Percentiles rank a stretch among this genome's conserved stretches.
These are phyloP conservation scores for Sinocyclocheilus maitianheensis DNA, from an alignment of 2,113 vertebrate genomes.

Conservation along the genomic window DNA sequence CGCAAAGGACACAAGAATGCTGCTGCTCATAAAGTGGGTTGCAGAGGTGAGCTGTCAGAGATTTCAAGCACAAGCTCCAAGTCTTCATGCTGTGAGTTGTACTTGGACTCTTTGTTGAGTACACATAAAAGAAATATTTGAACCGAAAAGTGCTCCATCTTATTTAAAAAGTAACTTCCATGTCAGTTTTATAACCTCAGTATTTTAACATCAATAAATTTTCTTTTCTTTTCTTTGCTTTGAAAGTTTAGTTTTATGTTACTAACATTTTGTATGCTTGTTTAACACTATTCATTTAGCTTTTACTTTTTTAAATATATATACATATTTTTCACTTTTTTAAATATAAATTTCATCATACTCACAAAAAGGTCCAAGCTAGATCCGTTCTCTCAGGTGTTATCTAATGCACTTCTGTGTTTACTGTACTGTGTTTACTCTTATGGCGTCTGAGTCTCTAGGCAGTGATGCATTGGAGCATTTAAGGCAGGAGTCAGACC, in stretches of 20 bases:
- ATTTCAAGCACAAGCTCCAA: conserved; percentile 38
- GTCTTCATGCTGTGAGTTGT: conserved; percentile 29
- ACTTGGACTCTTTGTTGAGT: conserved; percentile 18
- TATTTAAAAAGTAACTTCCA: conserved; percentile 1
- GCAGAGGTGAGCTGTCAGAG: conserved; percentile 12
- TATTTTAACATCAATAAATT: neutral
- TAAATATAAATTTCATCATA: neutral
- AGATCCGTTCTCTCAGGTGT: neutral
- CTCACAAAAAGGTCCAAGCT: neutral
- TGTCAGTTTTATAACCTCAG: conserved; percentile 31
- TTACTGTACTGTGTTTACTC: neutral
- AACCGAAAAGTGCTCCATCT: neutral
- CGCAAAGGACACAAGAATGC: conserved; percentile 14
- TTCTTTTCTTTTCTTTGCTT: neutral
- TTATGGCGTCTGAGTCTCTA: neutral
- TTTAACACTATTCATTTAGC: neutral
- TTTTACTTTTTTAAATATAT: neutral
- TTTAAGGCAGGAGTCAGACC: conserved; percentile 59
- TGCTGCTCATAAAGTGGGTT: neutral
- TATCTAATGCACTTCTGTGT: neutral
- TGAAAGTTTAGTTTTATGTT: neutral
- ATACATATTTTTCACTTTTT: neutral
- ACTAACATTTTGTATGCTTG: neutral
- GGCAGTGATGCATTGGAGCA: conserved; percentile 37
- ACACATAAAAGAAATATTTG: conserved; percentile 34